Conservation (phyloP, 2,888 invertebrate species). For the Andrena camellia region DNA sequence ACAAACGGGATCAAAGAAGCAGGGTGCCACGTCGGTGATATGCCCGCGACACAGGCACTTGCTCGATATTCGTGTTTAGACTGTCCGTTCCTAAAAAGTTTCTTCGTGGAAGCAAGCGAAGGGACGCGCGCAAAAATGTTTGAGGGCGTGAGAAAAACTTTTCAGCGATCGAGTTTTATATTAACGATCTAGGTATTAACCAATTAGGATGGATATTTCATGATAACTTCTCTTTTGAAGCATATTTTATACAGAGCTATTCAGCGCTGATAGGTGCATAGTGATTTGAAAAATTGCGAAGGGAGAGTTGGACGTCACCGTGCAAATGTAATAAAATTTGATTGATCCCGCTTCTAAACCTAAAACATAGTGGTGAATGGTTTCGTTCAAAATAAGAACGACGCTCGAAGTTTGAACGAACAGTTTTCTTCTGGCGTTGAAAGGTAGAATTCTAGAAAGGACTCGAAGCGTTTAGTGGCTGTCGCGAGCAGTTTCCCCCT, state of each 20-base stretch:
- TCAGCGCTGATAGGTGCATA: too few species aligned
- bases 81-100: not conserved
- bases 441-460: not conserved
- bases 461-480: not conserved
- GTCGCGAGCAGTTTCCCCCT: not conserved
- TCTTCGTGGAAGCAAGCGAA: slow-evolving; percentile 2
- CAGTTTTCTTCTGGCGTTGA: too few species aligned
- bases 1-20: slow-evolving; percentile 52
- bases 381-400: not conserved
- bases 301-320: too few species aligned
- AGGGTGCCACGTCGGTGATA: slow-evolving; percentile 22
- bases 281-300: too few species aligned
- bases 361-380: too few species aligned
- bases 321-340: too few species aligned
- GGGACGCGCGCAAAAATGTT: not conserved
- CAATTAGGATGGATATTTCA: not conserved
- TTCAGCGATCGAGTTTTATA: not conserved
- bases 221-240: not conserved
- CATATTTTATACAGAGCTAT: not conserved
- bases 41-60: slow-evolving; percentile 3
- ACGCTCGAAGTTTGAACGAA: not conserved
- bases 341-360: too few species aligned
- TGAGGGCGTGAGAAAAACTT: not conserved
- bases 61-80: not conserved
- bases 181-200: not conserved